phyloP scores from a whole-genome alignment of 2,888 invertebrate species.

The Euplexia lucipara region DNA sequence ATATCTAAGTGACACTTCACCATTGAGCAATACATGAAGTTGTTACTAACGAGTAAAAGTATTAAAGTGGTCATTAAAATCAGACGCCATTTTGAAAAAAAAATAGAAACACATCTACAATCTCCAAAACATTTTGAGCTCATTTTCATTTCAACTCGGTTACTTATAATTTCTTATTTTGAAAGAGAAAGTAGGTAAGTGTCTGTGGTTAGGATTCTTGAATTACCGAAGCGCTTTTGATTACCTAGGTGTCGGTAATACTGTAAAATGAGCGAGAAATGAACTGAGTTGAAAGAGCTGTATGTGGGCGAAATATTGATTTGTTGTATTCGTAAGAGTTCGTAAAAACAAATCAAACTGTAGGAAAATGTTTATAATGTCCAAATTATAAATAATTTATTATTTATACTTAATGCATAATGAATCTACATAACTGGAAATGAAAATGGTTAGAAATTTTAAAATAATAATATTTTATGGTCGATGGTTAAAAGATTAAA shows the following conservation, averaged over 20 bases:
- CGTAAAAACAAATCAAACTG: no score
- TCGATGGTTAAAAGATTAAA: no score
- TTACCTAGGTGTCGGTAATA: background rate
- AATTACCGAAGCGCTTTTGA: slow-evolving; percentile 11
- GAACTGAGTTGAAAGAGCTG: background rate
- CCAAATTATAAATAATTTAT: no score
- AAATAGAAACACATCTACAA: slow-evolving; percentile 1
- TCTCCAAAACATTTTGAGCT: slow-evolving; percentile 38
- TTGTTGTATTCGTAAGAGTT: no score
- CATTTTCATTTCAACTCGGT: slow-evolving; percentile 20
- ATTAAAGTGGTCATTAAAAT: slow-evolving; percentile 8
- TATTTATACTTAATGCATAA: no score
- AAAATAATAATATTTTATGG: no score
- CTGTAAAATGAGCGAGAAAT: slow-evolving; percentile 6
- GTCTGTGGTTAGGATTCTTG: slow-evolving; percentile 11
- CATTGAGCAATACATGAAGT: no score
- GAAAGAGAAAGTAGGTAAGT: slow-evolving; percentile 43
- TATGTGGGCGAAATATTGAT: no score
- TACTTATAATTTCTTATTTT: slow-evolving; percentile 9
- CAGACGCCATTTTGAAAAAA: slow-evolving; percentile 3
- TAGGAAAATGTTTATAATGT: no score
- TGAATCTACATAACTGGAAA: no score
- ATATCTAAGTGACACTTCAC: no score
- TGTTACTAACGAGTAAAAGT: background rate
- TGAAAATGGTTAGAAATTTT: no score